Evolutionary conservation across 2,113 vertebrate species (phyloP).

Genomic region (Perca fluviatilis): DNA sequence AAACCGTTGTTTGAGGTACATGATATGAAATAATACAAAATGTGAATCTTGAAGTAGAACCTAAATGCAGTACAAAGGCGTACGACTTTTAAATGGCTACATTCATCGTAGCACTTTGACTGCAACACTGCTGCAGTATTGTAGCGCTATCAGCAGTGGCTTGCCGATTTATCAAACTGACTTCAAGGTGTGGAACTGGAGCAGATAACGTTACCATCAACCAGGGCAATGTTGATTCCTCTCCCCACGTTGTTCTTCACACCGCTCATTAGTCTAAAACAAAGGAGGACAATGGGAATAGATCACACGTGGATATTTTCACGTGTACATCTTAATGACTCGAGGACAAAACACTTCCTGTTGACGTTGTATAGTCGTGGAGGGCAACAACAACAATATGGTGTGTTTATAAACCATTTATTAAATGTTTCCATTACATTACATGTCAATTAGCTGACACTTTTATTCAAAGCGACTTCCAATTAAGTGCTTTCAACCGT

Average conservation of each 20-base stretch:
- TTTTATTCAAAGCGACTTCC: too few relatives aligned
- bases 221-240: conserved; percentile 94
- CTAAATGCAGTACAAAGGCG: too few relatives aligned
- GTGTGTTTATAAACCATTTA: neutral
- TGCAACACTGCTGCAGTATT: neutral
- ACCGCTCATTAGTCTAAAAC: conserved; percentile 92
- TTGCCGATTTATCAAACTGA: neutral
- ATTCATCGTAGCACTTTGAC: neutral
- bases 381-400: neutral
- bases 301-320: neutral
- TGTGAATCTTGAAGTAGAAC: neutral
- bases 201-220: conserved; percentile 86
- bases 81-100: too few relatives aligned
- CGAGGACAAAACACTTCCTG: neutral
- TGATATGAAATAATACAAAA: too few relatives aligned
- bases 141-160: neutral
- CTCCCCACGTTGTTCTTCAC: conserved; percentile 98
- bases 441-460: too few relatives aligned
- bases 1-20: neutral
- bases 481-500: too few relatives aligned
- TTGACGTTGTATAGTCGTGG: neutral
- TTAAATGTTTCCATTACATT: neutral
- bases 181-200: neutral
- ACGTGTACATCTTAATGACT: neutral
- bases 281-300: rapidly evolving